Percentiles rank a stretch among this genome's conserved stretches.
Conservation (phyloP, 1,140 invertebrate genomes). For the Epicauta chinensis region DNA sequence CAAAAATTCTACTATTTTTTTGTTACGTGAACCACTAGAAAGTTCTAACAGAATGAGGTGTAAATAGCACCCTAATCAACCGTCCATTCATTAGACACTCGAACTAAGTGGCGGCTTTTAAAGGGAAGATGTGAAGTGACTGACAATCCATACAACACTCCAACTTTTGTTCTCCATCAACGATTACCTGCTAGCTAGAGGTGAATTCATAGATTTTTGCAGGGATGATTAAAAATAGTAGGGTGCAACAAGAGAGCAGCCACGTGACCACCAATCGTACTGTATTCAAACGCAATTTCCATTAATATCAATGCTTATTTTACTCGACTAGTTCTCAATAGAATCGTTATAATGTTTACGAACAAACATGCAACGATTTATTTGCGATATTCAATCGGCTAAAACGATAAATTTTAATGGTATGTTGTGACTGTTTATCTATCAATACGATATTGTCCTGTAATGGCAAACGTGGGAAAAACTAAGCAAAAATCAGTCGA, state of each 20-base stretch:
- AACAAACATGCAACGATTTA: conserved; percentile 12
- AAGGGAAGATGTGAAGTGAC: conserved; percentile 29
- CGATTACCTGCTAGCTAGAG: conserved; percentile 3
- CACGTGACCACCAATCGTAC: conserved; percentile 9
- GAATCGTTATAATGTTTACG: conserved; percentile 7
- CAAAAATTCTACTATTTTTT: too few relatives aligned
- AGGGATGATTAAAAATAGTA: background rate
- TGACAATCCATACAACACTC: conserved; percentile 43
- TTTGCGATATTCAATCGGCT: conserved; percentile 1
- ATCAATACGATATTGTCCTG: too few relatives aligned
- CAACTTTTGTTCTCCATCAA: conserved; percentile 23
- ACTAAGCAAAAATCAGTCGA: too few relatives aligned
- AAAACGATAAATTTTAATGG: conserved; percentile 14
- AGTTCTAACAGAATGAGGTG: conserved; percentile 9
- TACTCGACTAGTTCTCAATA: conserved; percentile 2
- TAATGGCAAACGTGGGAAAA: too few relatives aligned
- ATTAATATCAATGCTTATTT: conserved; percentile 17
- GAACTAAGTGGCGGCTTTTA: conserved; percentile 28
- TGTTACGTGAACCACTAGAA: too few relatives aligned
- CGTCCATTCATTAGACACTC: conserved; percentile 32
- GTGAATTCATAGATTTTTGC: background rate
- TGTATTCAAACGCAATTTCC: conserved; percentile 5
- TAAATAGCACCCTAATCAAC: conserved; percentile 26
- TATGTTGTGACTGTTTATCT: background rate
- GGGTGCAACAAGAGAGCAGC: conserved; percentile 5